Conservation (phyloP, 2,888 invertebrate species). For the Heteromyza rotundicornis region DNA sequence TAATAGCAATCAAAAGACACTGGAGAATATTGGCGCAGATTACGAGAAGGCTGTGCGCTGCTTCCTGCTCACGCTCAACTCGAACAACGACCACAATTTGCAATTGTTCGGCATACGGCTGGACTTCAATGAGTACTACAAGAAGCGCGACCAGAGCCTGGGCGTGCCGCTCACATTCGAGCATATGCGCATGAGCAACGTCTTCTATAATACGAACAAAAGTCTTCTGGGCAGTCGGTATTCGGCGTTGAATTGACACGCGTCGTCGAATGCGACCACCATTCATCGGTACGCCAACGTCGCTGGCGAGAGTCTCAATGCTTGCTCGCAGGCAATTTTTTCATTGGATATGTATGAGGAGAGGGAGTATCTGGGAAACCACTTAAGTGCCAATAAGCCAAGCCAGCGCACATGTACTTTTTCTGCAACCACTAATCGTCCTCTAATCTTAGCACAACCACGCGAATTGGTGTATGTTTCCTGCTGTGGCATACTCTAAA, state of each 20-base stretch:
- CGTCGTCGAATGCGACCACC: not conserved
- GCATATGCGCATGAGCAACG: slow-evolving; percentile 69
- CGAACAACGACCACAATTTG: slow-evolving; percentile 83
- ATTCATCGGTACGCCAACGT: not conserved
- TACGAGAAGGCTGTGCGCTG: slow-evolving; percentile 82
- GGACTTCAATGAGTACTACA: slow-evolving; percentile 96
- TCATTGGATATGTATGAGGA: too few species aligned
- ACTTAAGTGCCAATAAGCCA: slow-evolving; percentile 11
- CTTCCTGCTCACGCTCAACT: slow-evolving; percentile 82
- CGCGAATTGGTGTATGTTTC: slow-evolving; percentile 37
- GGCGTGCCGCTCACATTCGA: slow-evolving; percentile 72
- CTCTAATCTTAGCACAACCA: slow-evolving; percentile 35
- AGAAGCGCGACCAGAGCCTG: slow-evolving; percentile 78
- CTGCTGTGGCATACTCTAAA: slow-evolving; percentile 44
- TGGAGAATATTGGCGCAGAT: slow-evolving; percentile 52
- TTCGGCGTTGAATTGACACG: slow-evolving; percentile 36
- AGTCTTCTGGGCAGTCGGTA: slow-evolving; percentile 38
- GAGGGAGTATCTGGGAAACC: not conserved
- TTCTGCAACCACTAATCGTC: slow-evolving; percentile 28
- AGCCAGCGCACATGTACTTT: slow-evolving; percentile 10
- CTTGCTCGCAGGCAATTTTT: too few species aligned
- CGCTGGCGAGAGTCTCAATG: not conserved
- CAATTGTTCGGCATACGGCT: slow-evolving; percentile 89
- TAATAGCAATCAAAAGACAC: slow-evolving; percentile 42
- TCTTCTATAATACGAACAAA: slow-evolving; percentile 49